Evolutionary conservation across 2,113 vertebrate genomes (phyloP).

Genomic region (Manacus vitellinus): DNA sequence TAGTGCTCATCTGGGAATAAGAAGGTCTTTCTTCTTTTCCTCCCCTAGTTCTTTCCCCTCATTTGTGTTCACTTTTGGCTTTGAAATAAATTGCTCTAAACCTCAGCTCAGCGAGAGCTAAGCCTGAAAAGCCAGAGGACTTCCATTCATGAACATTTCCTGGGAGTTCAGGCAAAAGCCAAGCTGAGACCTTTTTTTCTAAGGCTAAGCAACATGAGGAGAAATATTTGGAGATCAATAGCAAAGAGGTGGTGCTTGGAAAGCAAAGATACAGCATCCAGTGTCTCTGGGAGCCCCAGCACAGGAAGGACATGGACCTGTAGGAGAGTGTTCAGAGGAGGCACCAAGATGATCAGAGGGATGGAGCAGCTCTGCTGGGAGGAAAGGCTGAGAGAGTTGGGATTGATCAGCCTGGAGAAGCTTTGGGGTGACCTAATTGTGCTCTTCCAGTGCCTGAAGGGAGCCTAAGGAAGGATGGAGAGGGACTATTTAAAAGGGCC

Average conservation of each 20-base stretch:
- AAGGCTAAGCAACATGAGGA: not conserved
- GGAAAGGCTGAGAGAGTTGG: too few species aligned
- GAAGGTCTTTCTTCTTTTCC: not conserved
- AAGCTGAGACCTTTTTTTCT: not conserved
- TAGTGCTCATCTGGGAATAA: constrained; percentile 12
- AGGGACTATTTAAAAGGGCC: too few species aligned
- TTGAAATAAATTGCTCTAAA: constrained; percentile 59
- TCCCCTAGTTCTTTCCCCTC: not conserved
- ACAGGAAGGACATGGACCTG: not conserved
- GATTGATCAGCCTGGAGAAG: too few species aligned
- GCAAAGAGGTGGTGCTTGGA: not conserved
- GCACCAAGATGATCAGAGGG: not conserved
- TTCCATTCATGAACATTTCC: not conserved
- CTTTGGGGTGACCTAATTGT: too few species aligned
- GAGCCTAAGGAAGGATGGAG: too few species aligned
- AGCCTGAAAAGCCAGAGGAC: constrained; percentile 33
- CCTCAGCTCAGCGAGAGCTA: constrained; percentile 24
- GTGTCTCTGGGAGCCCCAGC: not conserved
- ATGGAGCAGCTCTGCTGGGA: too few species aligned
- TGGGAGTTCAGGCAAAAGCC: constrained; percentile 9
- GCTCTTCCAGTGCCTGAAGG: too few species aligned
- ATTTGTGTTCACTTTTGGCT: constrained; percentile 43
- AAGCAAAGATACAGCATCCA: not conserved
- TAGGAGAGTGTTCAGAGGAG: not conserved
- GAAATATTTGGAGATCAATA: not conserved